Percentiles rank a stretch among this genome's conserved stretches.
Conservation (phyloP, 1,140 invertebrate species). For the Penaeus japonicus region DNA sequence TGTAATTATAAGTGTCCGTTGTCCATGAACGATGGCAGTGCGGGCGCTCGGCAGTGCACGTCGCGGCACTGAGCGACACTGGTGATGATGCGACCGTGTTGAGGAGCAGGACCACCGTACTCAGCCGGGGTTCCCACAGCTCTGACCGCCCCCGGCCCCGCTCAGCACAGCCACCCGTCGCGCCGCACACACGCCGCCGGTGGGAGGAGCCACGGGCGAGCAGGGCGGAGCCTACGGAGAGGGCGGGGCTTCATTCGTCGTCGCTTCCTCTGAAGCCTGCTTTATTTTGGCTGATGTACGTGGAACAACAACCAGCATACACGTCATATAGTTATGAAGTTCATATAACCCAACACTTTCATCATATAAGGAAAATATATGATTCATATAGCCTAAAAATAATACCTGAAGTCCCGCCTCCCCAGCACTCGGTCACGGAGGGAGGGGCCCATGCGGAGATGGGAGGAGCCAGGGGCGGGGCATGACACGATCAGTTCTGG, state of each 20-base stretch:
- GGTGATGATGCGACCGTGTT: neutral
- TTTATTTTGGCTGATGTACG: too few relatives aligned
- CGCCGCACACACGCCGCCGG: constrained; percentile 39
- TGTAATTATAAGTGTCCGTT: constrained; percentile 2
- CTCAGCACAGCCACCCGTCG: constrained; percentile 25
- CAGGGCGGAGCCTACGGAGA: neutral
- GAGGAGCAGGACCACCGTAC: constrained; percentile 46
- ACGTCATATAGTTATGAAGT: too few relatives aligned
- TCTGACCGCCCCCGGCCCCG: constrained; percentile 44
- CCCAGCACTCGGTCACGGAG: neutral
- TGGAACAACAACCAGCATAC: too few relatives aligned
- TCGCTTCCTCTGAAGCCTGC: too few relatives aligned
- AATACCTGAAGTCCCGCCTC: constrained; percentile 30
- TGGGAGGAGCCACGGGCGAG: constrained; percentile 8
- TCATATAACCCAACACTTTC: too few relatives aligned
- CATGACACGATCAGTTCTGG: constrained; percentile 1
- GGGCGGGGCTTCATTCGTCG: constrained; percentile 11
- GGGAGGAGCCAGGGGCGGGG: constrained; percentile 36
- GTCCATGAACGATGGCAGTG: too few relatives aligned
- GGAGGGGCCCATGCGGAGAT: neutral
- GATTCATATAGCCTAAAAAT: neutral
- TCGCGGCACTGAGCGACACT: constrained; percentile 24
- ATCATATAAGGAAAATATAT: neutral
- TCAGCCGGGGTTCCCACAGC: constrained; percentile 52
- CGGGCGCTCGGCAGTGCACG: neutral